Evolutionary conservation across 2,113 vertebrate genomes (phyloP).

Genomic region (Chaenogobius annularis): DNA sequence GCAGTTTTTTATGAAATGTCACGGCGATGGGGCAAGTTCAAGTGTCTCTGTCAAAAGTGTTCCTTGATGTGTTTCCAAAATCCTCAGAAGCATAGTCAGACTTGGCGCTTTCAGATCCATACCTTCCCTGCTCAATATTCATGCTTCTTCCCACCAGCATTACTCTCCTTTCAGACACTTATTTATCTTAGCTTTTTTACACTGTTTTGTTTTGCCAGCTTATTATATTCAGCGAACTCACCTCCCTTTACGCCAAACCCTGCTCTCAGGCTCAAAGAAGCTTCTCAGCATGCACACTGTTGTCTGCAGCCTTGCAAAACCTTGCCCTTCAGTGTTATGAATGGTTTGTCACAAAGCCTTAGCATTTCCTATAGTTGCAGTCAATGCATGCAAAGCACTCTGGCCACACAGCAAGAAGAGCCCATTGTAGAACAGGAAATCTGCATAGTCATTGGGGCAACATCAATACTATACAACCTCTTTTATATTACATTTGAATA

Average conservation of each 20-base stretch:
- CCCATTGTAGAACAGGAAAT: background rate
- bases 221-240: constrained; percentile 17
- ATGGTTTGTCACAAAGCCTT: constrained; percentile 47
- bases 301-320: constrained; percentile 37
- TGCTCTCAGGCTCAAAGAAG: constrained; percentile 31
- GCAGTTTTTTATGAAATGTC: constrained; percentile 34
- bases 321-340: constrained; percentile 67
- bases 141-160: constrained; percentile 20
- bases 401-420: background rate
- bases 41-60: constrained; percentile 30
- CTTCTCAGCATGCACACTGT: constrained; percentile 55
- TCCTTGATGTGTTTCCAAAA: constrained; percentile 30
- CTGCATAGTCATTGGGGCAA: background rate
- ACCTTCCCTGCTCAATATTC: constrained; percentile 30
- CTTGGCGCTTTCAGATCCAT: constrained; percentile 33
- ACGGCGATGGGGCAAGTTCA: background rate
- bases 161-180: constrained; percentile 16
- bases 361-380: constrained; percentile 1
- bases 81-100: constrained; percentile 24
- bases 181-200: constrained; percentile 7
- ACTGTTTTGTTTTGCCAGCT: constrained; percentile 23
- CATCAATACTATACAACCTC: background rate
- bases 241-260: constrained; percentile 11
- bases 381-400: background rate
- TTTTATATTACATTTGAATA: background rate